phyloP scores from a whole-genome alignment of 2,888 invertebrate genomes.

The Germaria angustata region DNA sequence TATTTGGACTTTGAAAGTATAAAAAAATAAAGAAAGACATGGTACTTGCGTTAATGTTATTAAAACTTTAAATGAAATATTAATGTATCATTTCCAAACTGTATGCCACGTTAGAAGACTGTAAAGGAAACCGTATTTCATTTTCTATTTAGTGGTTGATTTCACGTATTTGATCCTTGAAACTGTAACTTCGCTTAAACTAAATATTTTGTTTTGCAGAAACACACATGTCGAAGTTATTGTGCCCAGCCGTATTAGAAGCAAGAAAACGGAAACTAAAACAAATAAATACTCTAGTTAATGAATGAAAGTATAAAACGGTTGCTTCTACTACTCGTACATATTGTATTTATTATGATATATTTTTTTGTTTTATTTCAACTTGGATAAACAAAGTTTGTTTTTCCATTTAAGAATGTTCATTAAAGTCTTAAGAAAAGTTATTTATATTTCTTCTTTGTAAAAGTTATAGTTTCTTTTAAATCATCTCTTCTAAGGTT shows the following conservation, averaged over 20 bases:
- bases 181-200: conserved; percentile 1
- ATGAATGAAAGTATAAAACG: conserved; percentile 46
- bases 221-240: background rate
- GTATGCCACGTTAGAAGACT: background rate
- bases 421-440: conserved; percentile 23
- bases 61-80: conserved; percentile 26
- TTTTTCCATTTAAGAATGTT: background rate
- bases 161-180: conserved; percentile 12
- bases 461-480: conserved; percentile 22
- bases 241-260: background rate
- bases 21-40: background rate
- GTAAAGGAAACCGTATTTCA: conserved; percentile 26
- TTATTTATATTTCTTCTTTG: background rate
- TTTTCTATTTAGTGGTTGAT: conserved; percentile 35
- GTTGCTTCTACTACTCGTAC: background rate
- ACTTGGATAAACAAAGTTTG: conserved; percentile 50
- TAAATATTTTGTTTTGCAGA: background rate
- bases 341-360: conserved; percentile 9
- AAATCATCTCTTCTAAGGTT: conserved; percentile 11
- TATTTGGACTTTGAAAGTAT: no score
- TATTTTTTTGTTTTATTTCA: conserved; percentile 25
- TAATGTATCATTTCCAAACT: conserved; percentile 19
- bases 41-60: conserved; percentile 38
- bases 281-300: conserved; percentile 59
- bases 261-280: conserved; percentile 27